Conservation (phyloP, 2,113 vertebrate species). For the Procavia capensis region DNA sequence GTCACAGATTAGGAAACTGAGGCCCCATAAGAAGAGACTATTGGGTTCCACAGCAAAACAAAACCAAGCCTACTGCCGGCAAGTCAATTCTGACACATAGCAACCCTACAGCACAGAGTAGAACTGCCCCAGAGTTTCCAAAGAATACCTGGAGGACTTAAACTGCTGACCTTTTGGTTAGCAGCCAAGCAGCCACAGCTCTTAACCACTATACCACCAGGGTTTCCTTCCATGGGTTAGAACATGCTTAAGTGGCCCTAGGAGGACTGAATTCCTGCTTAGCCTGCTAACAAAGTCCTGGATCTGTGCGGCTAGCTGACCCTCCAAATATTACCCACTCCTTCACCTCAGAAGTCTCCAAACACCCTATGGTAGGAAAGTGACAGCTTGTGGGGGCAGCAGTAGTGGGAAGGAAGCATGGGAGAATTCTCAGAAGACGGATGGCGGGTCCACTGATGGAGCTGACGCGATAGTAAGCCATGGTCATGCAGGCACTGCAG, state of each 20-base stretch:
- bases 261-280: slow-evolving; percentile 12
- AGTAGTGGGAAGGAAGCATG: neutral
- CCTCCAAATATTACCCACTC: neutral
- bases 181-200: too few relatives aligned
- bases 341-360: slow-evolving; percentile 23
- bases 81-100: too few relatives aligned
- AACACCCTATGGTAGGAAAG: neutral
- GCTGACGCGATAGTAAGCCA: slow-evolving; percentile 18
- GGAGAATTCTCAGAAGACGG: neutral
- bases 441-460: neutral
- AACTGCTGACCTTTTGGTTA: too few relatives aligned
- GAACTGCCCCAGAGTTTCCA: too few relatives aligned
- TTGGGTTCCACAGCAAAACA: too few relatives aligned
- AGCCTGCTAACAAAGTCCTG: neutral
- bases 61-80: too few relatives aligned
- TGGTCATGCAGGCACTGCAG: neutral
- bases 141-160: too few relatives aligned
- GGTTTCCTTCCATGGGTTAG: neutral
- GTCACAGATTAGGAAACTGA: slow-evolving; percentile 72
- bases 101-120: too few relatives aligned
- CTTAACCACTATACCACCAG: too few relatives aligned
- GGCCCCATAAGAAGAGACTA: slow-evolving; percentile 28
- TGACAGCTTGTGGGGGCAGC: neutral
- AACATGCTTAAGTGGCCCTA: neutral
- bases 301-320: neutral